phyloP scores from a whole-genome alignment of 2,888 invertebrate species.

The Rhaphigaster nebulosa region DNA sequence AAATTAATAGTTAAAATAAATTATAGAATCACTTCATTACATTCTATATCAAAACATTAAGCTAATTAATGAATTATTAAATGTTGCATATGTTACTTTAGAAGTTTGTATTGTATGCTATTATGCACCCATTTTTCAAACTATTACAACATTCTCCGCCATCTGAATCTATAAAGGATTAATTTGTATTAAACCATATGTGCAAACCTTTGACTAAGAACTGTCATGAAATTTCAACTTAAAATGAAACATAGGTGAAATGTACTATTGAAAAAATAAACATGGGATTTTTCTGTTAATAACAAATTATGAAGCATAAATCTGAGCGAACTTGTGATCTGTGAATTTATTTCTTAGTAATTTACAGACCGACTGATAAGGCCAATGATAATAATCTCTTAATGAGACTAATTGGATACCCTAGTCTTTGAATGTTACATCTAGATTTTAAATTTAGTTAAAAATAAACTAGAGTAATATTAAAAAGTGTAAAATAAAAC shows the following conservation, averaged over 20 bases:
- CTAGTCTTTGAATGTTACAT: slow-evolving; percentile 49
- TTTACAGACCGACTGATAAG: slow-evolving; percentile 33
- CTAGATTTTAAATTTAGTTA: slow-evolving; percentile 30
- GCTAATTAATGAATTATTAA: neutral
- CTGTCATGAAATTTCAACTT: neutral
- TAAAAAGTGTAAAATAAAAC: slow-evolving; percentile 41
- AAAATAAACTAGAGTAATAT: slow-evolving; percentile 31
- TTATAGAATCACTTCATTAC: neutral
- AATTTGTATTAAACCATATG: neutral
- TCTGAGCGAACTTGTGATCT: slow-evolving; percentile 1
- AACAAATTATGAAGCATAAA: neutral
- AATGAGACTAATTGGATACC: slow-evolving; percentile 39
- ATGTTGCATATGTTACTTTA: neutral
- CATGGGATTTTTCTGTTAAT: neutral
- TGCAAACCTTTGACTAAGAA: neutral
- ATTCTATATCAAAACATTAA: neutral
- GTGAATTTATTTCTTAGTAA: slow-evolving; percentile 52
- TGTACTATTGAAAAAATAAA: neutral
- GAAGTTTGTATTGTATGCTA: neutral
- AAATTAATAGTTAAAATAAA: neutral
- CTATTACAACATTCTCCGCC: neutral
- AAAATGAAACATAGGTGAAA: neutral
- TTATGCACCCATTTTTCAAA: neutral
- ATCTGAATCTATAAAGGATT: neutral
- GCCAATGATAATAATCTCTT: slow-evolving; percentile 46